These are phyloP conservation scores for Onychomys torridus DNA, from an alignment of 2,797 vertebrate genomes.

Conservation along the genomic window DNA sequence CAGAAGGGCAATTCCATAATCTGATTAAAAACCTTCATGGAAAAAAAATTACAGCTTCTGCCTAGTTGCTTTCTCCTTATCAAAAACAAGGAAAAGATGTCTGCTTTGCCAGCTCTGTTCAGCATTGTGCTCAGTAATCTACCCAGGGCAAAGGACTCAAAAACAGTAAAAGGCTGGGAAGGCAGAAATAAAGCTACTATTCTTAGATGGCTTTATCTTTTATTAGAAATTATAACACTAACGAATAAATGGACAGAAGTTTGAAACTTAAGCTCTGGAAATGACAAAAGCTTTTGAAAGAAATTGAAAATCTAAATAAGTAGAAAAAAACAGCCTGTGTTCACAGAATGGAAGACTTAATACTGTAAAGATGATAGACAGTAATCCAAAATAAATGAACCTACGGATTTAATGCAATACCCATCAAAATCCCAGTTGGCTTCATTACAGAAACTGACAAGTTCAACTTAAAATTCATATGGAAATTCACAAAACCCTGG, in stretches of 20 bases:
- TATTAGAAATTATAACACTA: constrained; percentile 9
- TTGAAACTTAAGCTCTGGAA: neutral
- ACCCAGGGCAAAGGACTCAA: neutral
- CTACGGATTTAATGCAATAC: neutral
- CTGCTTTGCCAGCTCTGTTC: neutral
- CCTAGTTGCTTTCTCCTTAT: neutral
- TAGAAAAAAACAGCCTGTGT: neutral
- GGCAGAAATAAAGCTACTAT: neutral
- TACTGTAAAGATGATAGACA: neutral
- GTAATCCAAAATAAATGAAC: constrained; percentile 19
- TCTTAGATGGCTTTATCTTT: neutral
- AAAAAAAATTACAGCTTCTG: neutral
- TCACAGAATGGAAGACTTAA: neutral
- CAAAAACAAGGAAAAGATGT: neutral
- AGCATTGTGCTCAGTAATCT: neutral
- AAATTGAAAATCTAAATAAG: constrained; percentile 22
- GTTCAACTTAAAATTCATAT: constrained; percentile 4
- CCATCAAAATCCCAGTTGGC: neutral
- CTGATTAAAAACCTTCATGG: neutral
- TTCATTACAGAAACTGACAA: constrained; percentile 55
- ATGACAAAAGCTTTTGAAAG: neutral
- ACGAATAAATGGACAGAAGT: neutral
- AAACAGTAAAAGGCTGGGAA: neutral
- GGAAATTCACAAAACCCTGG: constrained; percentile 6
- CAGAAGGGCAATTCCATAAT: neutral